Base-by-base conservation (phyloP, 2,888 invertebrate genomes). In the Boloria euphrosyne region DNA sequence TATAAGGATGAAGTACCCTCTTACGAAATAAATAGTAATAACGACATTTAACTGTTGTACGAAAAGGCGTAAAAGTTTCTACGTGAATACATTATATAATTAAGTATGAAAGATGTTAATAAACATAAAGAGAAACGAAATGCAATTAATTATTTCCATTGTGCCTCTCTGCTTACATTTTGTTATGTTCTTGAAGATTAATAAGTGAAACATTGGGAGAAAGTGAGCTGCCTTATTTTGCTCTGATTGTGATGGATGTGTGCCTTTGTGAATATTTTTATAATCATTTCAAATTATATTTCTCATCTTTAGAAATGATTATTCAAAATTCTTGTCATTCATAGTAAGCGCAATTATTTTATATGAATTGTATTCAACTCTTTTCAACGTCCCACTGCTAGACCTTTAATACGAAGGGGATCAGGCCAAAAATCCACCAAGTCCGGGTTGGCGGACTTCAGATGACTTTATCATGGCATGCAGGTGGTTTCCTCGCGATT, bases 221-320 rank as follows among this genome's bases (percentile, higher is more conserved):
- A 89, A 89, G 89, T 88, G 81, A 80, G 80, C 82, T 81, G 83
- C 85, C 87, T 87, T 84, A 89, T 87, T 88, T 78, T 89, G 86
- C 84, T 87, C 88, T 80, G 87, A 87, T 88, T 89, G 85, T 85
- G 82, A 80, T 81, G 81, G 44, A 60, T 64, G 61, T 64, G 49
- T 78, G 81, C 78, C 27, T 69, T 65, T 65, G 55, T 49, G 49
- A 67, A 44, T 65, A 60, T 16, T 67, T 59, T 69, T 55, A n/a
- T 43, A 57, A 67, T 65, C 60, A 62, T 27, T 49, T 59, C 53
- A 55, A 59, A 53, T 52, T 49, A 38, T 38, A 38, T 38, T 10
- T 38, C 7, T 38, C 31, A 38, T 38, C 10, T 38, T 38, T 7
- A 38, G 7, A 38, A 2, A 38, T 10, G 1, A 6, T 6, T 31